Evolutionary conservation across 1,140 invertebrate species (phyloP).

Genomic region (Eriosoma lanigerum): DNA sequence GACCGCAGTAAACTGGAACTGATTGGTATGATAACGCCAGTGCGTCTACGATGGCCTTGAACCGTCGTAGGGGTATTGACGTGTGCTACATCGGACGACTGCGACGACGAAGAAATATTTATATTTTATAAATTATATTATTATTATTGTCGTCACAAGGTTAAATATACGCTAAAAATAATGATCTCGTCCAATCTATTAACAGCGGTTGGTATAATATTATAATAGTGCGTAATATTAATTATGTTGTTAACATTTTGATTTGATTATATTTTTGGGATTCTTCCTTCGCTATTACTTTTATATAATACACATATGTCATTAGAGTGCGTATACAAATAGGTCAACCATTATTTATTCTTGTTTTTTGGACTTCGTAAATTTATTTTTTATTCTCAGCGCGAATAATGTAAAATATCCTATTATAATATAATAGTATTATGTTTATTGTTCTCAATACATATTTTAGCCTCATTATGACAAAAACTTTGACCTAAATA

Average conservation of each 20-base stretch:
- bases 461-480: neutral
- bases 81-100: neutral
- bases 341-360: too few relatives aligned
- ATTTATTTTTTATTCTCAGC: too few relatives aligned
- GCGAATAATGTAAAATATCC: too few relatives aligned
- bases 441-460: too few relatives aligned
- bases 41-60: slow-evolving; percentile 29
- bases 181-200: neutral
- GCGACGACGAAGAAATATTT: neutral
- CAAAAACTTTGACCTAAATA: neutral
- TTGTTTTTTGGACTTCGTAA: too few relatives aligned
- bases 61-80: slow-evolving; percentile 5
- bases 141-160: neutral
- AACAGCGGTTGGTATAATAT: neutral
- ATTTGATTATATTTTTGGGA: too few relatives aligned
- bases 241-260: too few relatives aligned
- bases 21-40: neutral
- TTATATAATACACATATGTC: too few relatives aligned
- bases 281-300: too few relatives aligned
- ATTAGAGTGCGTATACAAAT: neutral
- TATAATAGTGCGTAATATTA: neutral
- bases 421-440: too few relatives aligned
- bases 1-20: slow-evolving; percentile 1
- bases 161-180: neutral
- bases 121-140: neutral